These are phyloP conservation scores for Odontothrips loti DNA, from an alignment of 2,888 invertebrate species.

Conservation along the genomic window DNA sequence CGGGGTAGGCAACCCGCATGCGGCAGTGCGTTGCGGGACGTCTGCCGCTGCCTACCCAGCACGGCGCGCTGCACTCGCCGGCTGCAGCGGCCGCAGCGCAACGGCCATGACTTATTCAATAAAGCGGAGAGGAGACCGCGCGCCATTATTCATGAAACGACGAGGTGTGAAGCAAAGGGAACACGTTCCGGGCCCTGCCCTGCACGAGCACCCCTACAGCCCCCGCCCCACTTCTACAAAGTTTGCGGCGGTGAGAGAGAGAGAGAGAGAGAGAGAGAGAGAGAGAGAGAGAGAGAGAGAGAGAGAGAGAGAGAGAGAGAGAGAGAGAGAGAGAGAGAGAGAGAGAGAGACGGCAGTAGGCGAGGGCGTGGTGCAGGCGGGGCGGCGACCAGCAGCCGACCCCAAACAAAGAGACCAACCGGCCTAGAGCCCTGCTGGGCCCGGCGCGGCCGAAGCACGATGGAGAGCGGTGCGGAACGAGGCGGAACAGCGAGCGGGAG, in stretches of 20 bases:
- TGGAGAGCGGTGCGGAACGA: not conserved
- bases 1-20: not conserved
- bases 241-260: not conserved
- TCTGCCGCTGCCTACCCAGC: too few species aligned
- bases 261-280: too few species aligned
- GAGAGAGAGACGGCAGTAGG: not conserved
- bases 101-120: conserved; percentile 17
- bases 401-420: not conserved
- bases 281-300: too few species aligned
- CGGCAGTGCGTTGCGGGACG: too few species aligned
- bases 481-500: not conserved
- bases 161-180: not conserved
- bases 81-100: not conserved
- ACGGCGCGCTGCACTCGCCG: not conserved
- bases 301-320: too few species aligned
- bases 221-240: not conserved
- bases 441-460: not conserved
- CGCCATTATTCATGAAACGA: not conserved
- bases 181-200: not conserved
- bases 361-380: not conserved
- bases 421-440: not conserved
- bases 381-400: not conserved
- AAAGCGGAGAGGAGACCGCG: not conserved
- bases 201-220: too few species aligned
- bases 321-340: too few species aligned